Conservation (phyloP, 2,888 invertebrate species). For the Agrochola circellaris region DNA sequence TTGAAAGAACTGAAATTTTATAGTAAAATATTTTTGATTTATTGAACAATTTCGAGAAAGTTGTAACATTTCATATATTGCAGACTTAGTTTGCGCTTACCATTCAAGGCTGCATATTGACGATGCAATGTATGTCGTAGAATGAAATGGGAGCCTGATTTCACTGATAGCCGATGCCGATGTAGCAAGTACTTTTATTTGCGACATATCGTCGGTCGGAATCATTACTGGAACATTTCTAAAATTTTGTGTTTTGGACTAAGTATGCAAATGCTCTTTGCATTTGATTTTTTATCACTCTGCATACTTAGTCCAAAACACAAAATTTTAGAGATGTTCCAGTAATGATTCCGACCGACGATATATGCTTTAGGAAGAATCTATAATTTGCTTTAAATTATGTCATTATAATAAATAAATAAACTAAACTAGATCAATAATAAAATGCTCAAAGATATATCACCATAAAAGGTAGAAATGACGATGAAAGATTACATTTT, state of each 20-base stretch:
- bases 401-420: neutral
- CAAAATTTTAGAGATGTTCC: no score
- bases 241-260: no score
- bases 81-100: conserved; percentile 7
- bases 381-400: neutral
- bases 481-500: neutral
- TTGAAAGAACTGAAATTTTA: conserved; percentile 57
- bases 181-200: neutral
- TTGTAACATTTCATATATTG: conserved; percentile 21
- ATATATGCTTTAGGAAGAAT: neutral
- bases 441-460: neutral
- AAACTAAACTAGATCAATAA: neutral
- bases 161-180: conserved; percentile 1
- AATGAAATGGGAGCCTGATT: conserved; percentile 33
- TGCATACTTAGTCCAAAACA: no score
- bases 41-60: conserved; percentile 17
- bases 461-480: neutral
- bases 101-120: neutral
- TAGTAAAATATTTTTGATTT: conserved; percentile 44
- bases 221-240: no score
- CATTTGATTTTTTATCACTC: no score
- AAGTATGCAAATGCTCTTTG: no score
- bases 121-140: conserved; percentile 1
- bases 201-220: no score
- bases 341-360: no score